phyloP scores from a whole-genome alignment of 2,797 vertebrate species.

The Chaetophractus vellerosus region DNA sequence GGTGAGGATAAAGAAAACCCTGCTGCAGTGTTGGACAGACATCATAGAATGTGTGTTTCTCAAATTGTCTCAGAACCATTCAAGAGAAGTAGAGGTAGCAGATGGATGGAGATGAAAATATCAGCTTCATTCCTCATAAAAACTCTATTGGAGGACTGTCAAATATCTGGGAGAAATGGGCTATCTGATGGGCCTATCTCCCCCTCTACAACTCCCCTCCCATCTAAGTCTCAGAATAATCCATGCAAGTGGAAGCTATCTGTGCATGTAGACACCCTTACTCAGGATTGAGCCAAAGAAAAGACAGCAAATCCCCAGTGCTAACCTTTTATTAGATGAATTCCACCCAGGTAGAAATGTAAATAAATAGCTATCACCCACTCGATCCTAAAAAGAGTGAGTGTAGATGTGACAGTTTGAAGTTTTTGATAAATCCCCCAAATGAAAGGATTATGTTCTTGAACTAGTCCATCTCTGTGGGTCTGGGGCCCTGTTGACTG shows the following conservation, averaged over 20 bases:
- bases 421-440: too few species aligned
- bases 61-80: background rate
- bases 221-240: background rate
- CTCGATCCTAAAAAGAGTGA: background rate
- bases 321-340: background rate
- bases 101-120: background rate
- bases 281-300: background rate
- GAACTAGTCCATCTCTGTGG: too few species aligned
- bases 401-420: too few species aligned
- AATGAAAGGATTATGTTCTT: too few species aligned
- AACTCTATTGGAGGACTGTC: background rate
- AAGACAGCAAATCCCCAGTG: background rate
- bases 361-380: background rate
- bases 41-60: accelerated
- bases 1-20: background rate
- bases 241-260: too few species aligned
- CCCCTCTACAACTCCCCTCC: background rate
- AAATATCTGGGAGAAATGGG: background rate
- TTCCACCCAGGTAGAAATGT: background rate
- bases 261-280: background rate
- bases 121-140: background rate
- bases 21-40: background rate
- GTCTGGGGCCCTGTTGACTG: too few species aligned
- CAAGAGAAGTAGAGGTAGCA: background rate
- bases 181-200: background rate